phyloP scores from a whole-genome alignment of 2,888 invertebrate genomes.

The Eueremaeus valkanovi region DNA sequence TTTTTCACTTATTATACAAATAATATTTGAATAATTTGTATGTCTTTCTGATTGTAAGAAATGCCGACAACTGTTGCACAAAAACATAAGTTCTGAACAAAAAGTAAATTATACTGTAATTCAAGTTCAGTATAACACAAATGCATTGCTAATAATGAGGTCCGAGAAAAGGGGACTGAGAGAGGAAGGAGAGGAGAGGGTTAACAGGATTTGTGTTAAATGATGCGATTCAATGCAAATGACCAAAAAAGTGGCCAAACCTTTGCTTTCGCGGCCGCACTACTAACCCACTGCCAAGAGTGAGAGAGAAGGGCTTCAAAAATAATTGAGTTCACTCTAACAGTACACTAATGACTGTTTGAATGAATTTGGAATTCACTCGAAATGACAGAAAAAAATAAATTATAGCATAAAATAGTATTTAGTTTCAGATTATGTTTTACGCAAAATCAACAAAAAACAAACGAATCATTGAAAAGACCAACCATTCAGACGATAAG shows the following conservation, averaged over 20 bases:
- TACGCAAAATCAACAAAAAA: conserved; percentile 14
- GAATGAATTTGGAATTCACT: background rate
- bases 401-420: no score
- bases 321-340: background rate
- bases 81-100: no score
- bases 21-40: no score
- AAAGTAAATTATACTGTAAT: conserved; percentile 1
- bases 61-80: no score
- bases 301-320: background rate
- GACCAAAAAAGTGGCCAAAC: conserved; percentile 18
- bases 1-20: no score
- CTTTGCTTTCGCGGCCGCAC: background rate
- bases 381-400: no score
- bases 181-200: background rate
- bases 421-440: background rate
- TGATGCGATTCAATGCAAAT: conserved; percentile 27
- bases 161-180: no score
- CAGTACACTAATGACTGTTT: background rate
- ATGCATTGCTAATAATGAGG: background rate
- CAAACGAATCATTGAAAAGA: conserved; percentile 5
- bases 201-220: conserved; percentile 23
- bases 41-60: no score
- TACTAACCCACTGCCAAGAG: background rate
- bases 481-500: no score
- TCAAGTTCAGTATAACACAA: background rate